Evolutionary conservation across 2,797 vertebrate species (phyloP).

Genomic region (Falco concolor): DNA sequence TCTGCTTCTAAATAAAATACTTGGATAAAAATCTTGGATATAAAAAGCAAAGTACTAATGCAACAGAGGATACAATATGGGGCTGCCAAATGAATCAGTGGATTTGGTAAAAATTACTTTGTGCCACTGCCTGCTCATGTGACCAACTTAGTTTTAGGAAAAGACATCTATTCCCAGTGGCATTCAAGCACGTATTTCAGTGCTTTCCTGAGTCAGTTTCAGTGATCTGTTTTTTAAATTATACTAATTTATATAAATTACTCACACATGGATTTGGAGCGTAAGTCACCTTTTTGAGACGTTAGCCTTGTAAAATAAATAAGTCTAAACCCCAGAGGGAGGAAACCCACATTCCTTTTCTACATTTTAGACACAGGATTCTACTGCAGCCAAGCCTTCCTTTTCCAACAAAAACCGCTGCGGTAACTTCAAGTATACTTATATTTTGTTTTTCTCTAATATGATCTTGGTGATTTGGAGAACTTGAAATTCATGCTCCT

Average conservation of each 20-base stretch:
- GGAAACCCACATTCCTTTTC: neutral
- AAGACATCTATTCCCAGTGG: neutral
- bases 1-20: neutral
- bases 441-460: neutral
- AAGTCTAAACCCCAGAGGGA: neutral
- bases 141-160: neutral
- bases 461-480: neutral
- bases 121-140: neutral
- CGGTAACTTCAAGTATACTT: neutral
- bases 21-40: neutral
- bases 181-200: neutral
- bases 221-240: neutral
- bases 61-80: neutral
- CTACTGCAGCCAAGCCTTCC: neutral
- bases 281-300: neutral
- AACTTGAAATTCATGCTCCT: neutral
- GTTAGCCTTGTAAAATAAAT: neutral
- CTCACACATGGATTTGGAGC: neutral
- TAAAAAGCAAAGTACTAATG: neutral
- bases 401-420: neutral
- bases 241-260: neutral
- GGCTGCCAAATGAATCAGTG: neutral
- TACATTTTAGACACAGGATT: neutral
- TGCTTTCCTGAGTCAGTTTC: neutral
- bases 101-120: neutral